A percentile compares a stretch with the other conserved stretches of the same genome.
phyloP scores from a whole-genome alignment of 2,113 vertebrate species.

The Barbus barbus region DNA sequence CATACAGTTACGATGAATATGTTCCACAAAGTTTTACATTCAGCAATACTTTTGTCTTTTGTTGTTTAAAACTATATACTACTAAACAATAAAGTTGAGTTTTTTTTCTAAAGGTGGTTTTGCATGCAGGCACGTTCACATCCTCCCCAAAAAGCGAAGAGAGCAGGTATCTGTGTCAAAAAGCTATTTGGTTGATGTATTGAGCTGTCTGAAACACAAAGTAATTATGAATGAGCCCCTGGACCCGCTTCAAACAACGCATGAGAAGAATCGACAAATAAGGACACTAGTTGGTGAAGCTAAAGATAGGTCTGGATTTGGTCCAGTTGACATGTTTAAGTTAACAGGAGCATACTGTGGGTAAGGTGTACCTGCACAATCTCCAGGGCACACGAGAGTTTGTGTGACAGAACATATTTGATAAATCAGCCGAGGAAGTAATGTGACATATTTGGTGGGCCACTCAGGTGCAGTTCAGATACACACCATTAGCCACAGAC shows the following conservation, averaged over 20 bases:
- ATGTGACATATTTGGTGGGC: conserved; percentile 23
- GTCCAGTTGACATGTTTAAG: conserved; percentile 39
- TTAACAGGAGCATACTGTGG: conserved; percentile 1
- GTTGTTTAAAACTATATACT: too few species aligned
- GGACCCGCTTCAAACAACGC: neutral
- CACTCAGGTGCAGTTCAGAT: conserved; percentile 29
- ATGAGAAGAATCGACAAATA: conserved; percentile 24
- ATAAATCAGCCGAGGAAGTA: conserved; percentile 34
- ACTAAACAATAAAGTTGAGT: too few species aligned
- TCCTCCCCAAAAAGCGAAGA: neutral
- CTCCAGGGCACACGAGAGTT: neutral
- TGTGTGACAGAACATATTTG: conserved; percentile 19
- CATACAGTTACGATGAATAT: too few species aligned
- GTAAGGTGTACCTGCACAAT: neutral
- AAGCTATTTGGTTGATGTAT: conserved; percentile 13
- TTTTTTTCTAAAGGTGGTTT: neutral
- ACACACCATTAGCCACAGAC: conserved; percentile 37
- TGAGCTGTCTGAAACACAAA: neutral
- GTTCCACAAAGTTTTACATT: too few species aligned
- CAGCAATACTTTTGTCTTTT: too few species aligned
- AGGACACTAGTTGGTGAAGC: conserved; percentile 7
- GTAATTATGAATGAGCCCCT: neutral
- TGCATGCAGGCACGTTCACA: too few species aligned
- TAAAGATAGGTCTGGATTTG: conserved; percentile 28
- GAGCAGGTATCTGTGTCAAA: neutral